A percentile compares a stretch with the other conserved stretches of the same genome.
phyloP scores from a whole-genome alignment of 37 sponge, comb jelly and placozoan genomes.

The Sycon ciliatum region DNA sequence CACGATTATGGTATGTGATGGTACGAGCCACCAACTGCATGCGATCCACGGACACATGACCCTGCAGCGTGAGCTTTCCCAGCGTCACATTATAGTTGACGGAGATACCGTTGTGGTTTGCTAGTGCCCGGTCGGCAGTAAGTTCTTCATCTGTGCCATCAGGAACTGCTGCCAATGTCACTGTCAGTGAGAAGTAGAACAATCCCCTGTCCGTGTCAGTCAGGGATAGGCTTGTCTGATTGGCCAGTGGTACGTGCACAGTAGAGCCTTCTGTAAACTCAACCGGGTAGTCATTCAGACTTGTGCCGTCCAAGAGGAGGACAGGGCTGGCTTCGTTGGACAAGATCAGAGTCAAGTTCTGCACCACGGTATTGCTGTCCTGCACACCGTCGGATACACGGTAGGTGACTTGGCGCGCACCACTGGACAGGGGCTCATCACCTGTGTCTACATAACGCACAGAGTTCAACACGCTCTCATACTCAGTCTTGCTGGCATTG shows the following conservation, averaged over 20 bases:
- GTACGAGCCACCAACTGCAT: no score
- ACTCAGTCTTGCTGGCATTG: constrained; percentile 13
- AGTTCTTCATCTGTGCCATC: no score
- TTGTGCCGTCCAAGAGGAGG: constrained; percentile 33
- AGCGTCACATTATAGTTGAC: no score
- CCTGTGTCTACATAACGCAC: constrained; percentile 35
- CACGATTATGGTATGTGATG: no score
- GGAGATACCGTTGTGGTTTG: no score
- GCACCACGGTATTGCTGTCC: constrained; percentile 20
- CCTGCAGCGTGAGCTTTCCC: no score
- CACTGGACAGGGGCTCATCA: constrained; percentile 28
- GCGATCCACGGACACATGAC: no score
- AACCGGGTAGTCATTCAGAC: constrained; percentile 33
- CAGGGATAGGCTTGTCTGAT: constrained; percentile 32
- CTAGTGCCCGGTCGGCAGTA: no score
- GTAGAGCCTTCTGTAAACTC: constrained; percentile 54
- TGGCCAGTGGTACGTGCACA: constrained; percentile 43
- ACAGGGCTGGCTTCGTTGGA: constrained; percentile 39
- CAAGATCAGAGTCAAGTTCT: constrained; percentile 20
- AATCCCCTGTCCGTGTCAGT: constrained; percentile 50
- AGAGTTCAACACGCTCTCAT: constrained; percentile 53
- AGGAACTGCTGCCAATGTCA: no score
- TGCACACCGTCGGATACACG: constrained; percentile 49
- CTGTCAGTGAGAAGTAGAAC: constrained; percentile 37
- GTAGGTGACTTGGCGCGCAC: constrained; percentile 30